Evolutionary conservation across 2,797 vertebrate species (phyloP).

Genomic region (Onychomys arenicola): DNA sequence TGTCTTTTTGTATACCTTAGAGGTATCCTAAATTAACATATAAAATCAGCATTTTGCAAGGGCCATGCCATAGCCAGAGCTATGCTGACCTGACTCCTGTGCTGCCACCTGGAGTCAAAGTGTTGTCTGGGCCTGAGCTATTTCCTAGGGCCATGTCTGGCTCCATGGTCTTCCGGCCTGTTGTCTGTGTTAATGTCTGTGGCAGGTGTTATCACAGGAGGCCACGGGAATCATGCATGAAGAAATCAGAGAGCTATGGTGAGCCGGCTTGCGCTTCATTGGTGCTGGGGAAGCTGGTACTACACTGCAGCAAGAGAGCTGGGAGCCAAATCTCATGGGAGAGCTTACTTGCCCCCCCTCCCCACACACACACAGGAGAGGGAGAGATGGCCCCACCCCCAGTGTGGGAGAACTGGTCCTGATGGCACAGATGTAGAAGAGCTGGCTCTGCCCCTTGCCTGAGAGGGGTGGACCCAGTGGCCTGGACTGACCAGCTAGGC

Average conservation of each 20-base stretch:
- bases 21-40: not conserved
- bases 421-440: too few relatives aligned
- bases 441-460: too few relatives aligned
- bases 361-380: too few relatives aligned
- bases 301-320: too few relatives aligned
- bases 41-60: not conserved
- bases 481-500: too few relatives aligned
- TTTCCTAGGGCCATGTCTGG: not conserved
- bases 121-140: not conserved
- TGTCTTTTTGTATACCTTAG: not conserved
- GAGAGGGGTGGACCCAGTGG: too few relatives aligned
- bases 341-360: too few relatives aligned
- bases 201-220: not conserved
- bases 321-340: too few relatives aligned
- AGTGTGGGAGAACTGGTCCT: too few relatives aligned
- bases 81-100: not conserved
- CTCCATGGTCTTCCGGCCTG: not conserved
- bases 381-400: too few relatives aligned
- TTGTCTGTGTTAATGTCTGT: not conserved
- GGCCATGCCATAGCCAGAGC: accelerated
- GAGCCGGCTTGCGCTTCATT: too few relatives aligned
- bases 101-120: not conserved
- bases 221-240: not conserved
- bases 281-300: too few relatives aligned
- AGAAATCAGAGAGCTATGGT: not conserved